phyloP scores from a whole-genome alignment of 1,140 invertebrate genomes.

The Samia ricini region DNA sequence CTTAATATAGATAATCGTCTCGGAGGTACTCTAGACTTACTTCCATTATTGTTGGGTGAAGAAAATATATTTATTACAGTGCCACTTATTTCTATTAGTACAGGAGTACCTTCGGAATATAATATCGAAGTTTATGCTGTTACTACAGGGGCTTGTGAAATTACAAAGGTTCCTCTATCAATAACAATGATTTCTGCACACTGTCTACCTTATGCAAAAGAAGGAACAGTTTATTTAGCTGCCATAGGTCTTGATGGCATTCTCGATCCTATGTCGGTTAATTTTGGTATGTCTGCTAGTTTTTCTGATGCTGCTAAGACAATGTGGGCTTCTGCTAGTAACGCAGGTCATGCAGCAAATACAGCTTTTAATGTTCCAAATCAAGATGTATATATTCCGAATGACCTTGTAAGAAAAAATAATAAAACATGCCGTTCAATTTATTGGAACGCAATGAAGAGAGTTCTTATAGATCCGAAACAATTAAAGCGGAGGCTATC shows the following conservation, averaged over 20 bases:
- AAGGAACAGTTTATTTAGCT: constrained; percentile 51
- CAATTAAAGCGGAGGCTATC: constrained; percentile 37
- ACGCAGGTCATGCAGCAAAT: constrained; percentile 42
- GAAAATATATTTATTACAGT: constrained; percentile 39
- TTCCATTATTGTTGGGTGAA: constrained; percentile 58
- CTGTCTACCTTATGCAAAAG: constrained; percentile 52
- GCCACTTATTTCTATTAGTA: constrained; percentile 36
- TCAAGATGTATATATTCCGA: constrained; percentile 52
- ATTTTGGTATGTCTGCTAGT: constrained; percentile 61
- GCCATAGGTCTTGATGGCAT: constrained; percentile 48
- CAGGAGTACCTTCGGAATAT: constrained; percentile 37
- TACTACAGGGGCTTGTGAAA: constrained; percentile 21
- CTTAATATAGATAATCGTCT: constrained; percentile 52
- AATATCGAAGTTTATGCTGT: constrained; percentile 31
- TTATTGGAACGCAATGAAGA: constrained; percentile 63
- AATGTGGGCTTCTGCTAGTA: constrained; percentile 50
- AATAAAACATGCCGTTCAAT: constrained; percentile 39
- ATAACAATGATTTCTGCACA: constrained; percentile 61
- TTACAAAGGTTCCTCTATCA: constrained; percentile 35
- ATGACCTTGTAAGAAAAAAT: constrained; percentile 32
- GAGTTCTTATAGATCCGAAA: constrained; percentile 48
- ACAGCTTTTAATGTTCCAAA: constrained; percentile 38
- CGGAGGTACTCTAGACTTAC: constrained; percentile 56
- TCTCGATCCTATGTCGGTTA: constrained; percentile 31
- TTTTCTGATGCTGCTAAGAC: constrained; percentile 36